phyloP scores from a whole-genome alignment of 2,797 vertebrate species.

The Lerista edwardsae region DNA sequence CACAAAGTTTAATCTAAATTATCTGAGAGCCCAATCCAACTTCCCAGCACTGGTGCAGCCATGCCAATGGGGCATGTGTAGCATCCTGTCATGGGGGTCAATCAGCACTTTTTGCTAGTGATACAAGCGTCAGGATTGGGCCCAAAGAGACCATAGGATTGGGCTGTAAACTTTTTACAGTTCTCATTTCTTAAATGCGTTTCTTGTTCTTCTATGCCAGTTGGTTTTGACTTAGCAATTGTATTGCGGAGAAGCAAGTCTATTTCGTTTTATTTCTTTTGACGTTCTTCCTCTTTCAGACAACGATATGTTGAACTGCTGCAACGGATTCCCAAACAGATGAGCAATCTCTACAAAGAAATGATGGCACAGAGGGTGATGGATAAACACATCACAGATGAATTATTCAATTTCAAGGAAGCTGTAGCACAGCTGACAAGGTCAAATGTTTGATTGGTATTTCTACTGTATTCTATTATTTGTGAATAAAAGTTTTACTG shows the following conservation, averaged over 20 bases:
- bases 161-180: not conserved
- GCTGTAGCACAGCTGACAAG: conserved; percentile 80
- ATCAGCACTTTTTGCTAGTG: not conserved
- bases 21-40: too few species aligned
- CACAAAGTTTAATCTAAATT: too few species aligned
- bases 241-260: not conserved
- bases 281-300: conserved; percentile 67
- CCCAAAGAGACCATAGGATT: not conserved
- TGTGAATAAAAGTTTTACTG: not conserved
- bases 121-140: too few species aligned
- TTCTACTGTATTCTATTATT: not conserved
- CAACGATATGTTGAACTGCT: conserved; percentile 85
- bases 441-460: conserved; percentile 59
- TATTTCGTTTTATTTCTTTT: not conserved
- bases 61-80: too few species aligned
- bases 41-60: too few species aligned
- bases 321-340: conserved; percentile 80
- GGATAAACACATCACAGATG: conserved; percentile 84
- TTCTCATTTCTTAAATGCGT: not conserved
- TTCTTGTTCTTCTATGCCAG: not conserved
- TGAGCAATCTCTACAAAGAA: conserved; percentile 86
- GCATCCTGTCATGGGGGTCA: too few species aligned
- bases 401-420: conserved; percentile 83
- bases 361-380: conserved; percentile 82
- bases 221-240: not conserved